A percentile compares a stretch with the other conserved stretches of the same genome.
These are phyloP conservation scores for Drosophila bunnanda DNA, from an alignment of 2,888 invertebrate species.

Conservation along the genomic window DNA sequence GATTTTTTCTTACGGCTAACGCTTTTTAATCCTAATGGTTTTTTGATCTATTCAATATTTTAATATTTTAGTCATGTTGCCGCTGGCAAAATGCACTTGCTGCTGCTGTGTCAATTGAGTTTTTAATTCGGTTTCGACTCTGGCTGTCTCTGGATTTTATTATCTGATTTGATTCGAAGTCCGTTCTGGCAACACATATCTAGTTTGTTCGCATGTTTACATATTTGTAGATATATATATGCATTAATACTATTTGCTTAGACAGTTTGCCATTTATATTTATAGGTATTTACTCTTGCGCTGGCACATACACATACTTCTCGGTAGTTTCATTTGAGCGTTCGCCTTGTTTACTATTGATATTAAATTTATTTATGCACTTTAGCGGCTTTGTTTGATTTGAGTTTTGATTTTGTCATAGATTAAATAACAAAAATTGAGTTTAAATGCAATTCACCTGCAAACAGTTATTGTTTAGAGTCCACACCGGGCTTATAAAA, in stretches of 20 bases:
- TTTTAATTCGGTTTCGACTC: conserved; percentile 19
- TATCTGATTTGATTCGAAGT: conserved; percentile 44
- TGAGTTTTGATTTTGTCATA: conserved; percentile 56
- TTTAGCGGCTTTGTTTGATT: conserved; percentile 65
- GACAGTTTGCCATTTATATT: conserved; percentile 44
- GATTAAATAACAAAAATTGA: conserved; percentile 51
- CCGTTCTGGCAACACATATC: conserved; percentile 8
- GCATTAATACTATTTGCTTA: conserved; percentile 50
- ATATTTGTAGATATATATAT: conserved; percentile 23
- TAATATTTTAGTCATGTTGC: conserved; percentile 34
- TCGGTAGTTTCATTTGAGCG: conserved; percentile 35
- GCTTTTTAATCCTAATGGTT: conserved; percentile 28
- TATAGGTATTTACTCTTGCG: conserved; percentile 55
- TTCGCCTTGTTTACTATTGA: conserved; percentile 46
- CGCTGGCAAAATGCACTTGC: conserved; percentile 28
- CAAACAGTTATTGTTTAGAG: conserved; percentile 47
- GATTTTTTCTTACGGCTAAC: conserved; percentile 37
- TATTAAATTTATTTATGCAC: conserved; percentile 50
- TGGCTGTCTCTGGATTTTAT: conserved; percentile 29
- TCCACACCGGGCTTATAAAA: conserved; percentile 31
- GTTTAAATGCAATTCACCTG: conserved; percentile 71
- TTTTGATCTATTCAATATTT: conserved; percentile 32
- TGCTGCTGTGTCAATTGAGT: conserved; percentile 26
- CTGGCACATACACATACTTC: conserved; percentile 29
- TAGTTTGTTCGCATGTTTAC: conserved; percentile 9